These are phyloP conservation scores for Penaeus indicus DNA, from an alignment of 1,140 invertebrate genomes.

Conservation along the genomic window DNA sequence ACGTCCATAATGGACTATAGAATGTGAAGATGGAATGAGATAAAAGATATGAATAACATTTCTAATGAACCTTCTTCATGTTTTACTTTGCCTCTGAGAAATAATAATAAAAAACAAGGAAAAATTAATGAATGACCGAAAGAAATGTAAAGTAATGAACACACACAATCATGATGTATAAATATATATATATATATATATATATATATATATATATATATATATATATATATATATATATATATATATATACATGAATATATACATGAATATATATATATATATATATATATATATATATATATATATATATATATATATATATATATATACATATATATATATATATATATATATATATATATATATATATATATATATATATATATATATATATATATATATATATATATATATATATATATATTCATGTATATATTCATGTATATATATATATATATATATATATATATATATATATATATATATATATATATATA, in stretches of 20 bases:
- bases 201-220: slow-evolving; percentile 35
- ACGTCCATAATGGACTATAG: too few species aligned
- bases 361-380: slow-evolving; percentile 26
- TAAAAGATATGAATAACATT: too few species aligned
- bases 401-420: slow-evolving; percentile 23
- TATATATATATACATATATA: slow-evolving; percentile 26
- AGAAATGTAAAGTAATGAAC: too few species aligned
- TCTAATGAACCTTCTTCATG: too few species aligned
- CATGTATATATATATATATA: not conserved
- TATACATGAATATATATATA: not conserved
- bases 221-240: slow-evolving; percentile 9
- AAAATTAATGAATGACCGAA: too few species aligned
- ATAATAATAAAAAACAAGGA: too few species aligned
- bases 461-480: slow-evolving; percentile 19
- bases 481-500: slow-evolving; percentile 35
- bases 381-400: slow-evolving; percentile 24
- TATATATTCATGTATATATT: not conserved
- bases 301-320: slow-evolving; percentile 27
- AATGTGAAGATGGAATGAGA: too few species aligned
- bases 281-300: slow-evolving; percentile 25
- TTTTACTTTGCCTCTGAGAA: too few species aligned
- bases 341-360: slow-evolving; percentile 26
- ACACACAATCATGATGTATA: not conserved
- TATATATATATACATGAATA: not conserved
- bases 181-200: slow-evolving; percentile 29